phyloP scores from a whole-genome alignment of 2,888 invertebrate genomes.

The Trisateles emortualis region DNA sequence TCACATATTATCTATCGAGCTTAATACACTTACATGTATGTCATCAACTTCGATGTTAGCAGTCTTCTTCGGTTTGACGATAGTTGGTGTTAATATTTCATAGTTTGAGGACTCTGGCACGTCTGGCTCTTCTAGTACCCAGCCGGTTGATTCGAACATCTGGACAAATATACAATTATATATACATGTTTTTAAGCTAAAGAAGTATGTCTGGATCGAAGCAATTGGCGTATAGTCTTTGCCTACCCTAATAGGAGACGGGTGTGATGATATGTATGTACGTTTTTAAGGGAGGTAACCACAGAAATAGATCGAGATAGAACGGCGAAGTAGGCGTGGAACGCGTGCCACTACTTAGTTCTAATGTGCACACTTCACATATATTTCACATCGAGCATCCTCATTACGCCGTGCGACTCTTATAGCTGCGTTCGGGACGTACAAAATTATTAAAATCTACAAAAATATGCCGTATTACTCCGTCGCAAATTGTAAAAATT shows the following conservation, averaged over 20 bases:
- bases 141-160: conserved; percentile 98
- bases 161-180: conserved; percentile 51
- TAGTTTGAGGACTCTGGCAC: conserved; percentile 94
- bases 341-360: too few relatives aligned
- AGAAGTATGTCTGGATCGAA: background rate
- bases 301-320: too few relatives aligned
- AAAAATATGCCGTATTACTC: too few relatives aligned
- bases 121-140: conserved; percentile 95
- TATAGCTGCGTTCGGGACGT: too few relatives aligned
- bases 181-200: background rate
- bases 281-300: too few relatives aligned
- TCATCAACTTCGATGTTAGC: conserved; percentile 83
- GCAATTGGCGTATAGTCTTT: background rate
- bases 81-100: conserved; percentile 95
- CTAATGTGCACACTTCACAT: too few relatives aligned
- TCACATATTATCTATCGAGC: background rate
- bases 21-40: conserved; percentile 65
- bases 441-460: too few relatives aligned
- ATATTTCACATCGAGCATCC: too few relatives aligned
- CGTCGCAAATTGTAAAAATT: too few relatives aligned
- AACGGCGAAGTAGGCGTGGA: too few relatives aligned
- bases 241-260: conserved; percentile 25
- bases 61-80: conserved; percentile 89
- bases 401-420: too few relatives aligned
- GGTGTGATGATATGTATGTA: too few relatives aligned